Conservation (phyloP, 2,113 vertebrate species). For the Ammodytes marinus region DNA sequence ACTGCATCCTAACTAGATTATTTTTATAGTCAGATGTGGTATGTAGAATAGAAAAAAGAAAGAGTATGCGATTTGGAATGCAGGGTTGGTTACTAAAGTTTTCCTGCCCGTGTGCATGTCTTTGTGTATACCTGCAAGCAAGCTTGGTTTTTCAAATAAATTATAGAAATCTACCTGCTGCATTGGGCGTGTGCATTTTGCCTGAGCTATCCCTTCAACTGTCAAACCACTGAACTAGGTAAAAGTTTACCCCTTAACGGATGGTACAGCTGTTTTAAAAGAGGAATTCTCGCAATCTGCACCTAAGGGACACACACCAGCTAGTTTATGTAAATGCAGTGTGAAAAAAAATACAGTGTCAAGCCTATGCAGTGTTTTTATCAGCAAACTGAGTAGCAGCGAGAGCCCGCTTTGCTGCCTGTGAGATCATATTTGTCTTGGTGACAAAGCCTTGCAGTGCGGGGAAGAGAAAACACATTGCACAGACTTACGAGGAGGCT, state of each 20-base stretch:
- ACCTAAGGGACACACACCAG: neutral
- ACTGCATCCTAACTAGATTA: no score
- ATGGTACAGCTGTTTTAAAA: constrained; percentile 2
- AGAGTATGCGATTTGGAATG: no score
- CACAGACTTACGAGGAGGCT: neutral
- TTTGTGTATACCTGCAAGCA: no score
- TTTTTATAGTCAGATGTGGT: no score
- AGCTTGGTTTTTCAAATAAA: no score
- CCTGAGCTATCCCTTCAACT: neutral
- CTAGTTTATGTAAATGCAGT: constrained; percentile 19
- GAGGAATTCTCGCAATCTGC: neutral
- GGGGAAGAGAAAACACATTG: constrained; percentile 25
- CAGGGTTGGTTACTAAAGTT: no score
- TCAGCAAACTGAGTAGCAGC: constrained; percentile 22
- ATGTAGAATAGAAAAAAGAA: no score
- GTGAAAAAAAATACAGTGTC: constrained; percentile 16
- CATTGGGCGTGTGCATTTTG: neutral
- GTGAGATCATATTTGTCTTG: constrained; percentile 21
- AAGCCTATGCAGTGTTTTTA: constrained; percentile 8
- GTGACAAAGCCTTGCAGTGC: constrained; percentile 17
- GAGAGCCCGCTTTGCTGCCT: neutral
- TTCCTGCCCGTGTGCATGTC: no score
- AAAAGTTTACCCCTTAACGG: neutral
- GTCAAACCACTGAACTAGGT: constrained; percentile 8
- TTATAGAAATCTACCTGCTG: no score